phyloP scores from a whole-genome alignment of 2,797 vertebrate genomes.

The Epinephelus coioides region DNA sequence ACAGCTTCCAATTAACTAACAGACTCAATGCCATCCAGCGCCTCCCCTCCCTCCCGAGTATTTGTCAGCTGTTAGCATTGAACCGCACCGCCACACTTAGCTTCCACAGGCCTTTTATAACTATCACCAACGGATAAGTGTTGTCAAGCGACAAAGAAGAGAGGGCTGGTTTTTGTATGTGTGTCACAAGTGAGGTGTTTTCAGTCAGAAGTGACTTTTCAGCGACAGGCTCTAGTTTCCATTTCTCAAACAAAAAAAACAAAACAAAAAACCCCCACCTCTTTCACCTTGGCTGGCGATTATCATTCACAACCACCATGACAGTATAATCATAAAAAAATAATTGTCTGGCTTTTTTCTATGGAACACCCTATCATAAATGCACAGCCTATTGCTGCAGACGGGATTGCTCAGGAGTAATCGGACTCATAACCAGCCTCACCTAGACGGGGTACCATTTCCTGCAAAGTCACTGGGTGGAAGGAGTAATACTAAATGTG shows the following conservation, averaged over 20 bases:
- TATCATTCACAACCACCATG: conserved; percentile 64
- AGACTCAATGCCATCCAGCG: conserved; percentile 47
- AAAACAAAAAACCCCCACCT: conserved; percentile 12
- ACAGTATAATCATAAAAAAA: conserved; percentile 65
- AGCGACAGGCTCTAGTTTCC: conserved; percentile 31
- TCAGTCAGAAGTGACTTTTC: conserved; percentile 23
- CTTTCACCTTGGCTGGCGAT: conserved; percentile 65
- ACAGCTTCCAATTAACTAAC: conserved; percentile 68
- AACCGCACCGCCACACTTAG: conserved; percentile 19
- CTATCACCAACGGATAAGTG: conserved; percentile 9
- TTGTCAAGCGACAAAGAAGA: neutral
- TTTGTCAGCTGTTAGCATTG: conserved; percentile 50
- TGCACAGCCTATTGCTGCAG: conserved; percentile 49
- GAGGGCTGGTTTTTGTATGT: conserved; percentile 22
- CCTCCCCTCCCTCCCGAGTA: conserved; percentile 3
- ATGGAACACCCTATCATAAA: conserved; percentile 55
- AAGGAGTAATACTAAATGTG: conserved; percentile 46
- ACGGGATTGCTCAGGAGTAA: conserved; percentile 60
- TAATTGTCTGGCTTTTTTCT: conserved; percentile 58
- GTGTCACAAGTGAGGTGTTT: conserved; percentile 31
- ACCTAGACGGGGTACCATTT: conserved; percentile 49
- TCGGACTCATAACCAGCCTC: conserved; percentile 58
- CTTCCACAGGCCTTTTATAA: conserved; percentile 21
- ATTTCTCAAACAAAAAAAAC: conserved; percentile 3
- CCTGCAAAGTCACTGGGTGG: conserved; percentile 61